Evolutionary conservation across 2,888 invertebrate genomes (phyloP), one percentile per base, ranked within the genome.

Genomic region (Drosophila niveifrons): DNA sequence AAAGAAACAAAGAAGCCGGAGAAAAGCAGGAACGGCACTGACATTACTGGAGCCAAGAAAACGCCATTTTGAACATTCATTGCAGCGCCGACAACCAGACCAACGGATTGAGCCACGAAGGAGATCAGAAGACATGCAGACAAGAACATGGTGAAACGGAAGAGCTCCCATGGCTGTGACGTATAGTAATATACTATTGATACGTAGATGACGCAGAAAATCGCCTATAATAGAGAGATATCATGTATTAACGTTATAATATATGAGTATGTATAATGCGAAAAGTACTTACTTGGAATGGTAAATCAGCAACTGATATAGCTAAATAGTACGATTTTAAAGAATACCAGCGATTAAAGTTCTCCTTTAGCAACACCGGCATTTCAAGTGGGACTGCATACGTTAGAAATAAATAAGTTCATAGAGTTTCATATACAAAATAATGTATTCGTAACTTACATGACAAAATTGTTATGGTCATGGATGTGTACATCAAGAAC

Each of bases 401-500:
- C 52, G n/a, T 39, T 10, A 13, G 43, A 31, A 46, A 31, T n/a
- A 31, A 13, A 1, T 34, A 46, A 11, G 29, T n/a, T 23, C 23
- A 23, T 23, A 23, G 23, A 17, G 36, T n/a, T 28, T 17, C 9
- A 39, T 1, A 1, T 13, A 15, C 3, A 9, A 43, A 31, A 51
- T 6, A 3, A 9, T 15, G 15, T 8, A 3, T n/a, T 1, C 0
- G 9, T 17, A 0, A 83, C 96, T 95, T 93, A 98, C 98, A 99
- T 90, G 99, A 98, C 80, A 99, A 94, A 90, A 99, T 98, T 48
- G 99, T 99, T 88, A 99, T 98, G 92, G 99, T 99, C 96, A 99
- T 98, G n/a, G 99, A 98, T 0, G 98, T 98, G 94, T 99, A 99
- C 98, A 99, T 99, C 78, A 99, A 95, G 94, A 99, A 99, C 90